Evolutionary conservation across 2,888 invertebrate species (phyloP).

Genomic region (Cecidostiba fungosa): DNA sequence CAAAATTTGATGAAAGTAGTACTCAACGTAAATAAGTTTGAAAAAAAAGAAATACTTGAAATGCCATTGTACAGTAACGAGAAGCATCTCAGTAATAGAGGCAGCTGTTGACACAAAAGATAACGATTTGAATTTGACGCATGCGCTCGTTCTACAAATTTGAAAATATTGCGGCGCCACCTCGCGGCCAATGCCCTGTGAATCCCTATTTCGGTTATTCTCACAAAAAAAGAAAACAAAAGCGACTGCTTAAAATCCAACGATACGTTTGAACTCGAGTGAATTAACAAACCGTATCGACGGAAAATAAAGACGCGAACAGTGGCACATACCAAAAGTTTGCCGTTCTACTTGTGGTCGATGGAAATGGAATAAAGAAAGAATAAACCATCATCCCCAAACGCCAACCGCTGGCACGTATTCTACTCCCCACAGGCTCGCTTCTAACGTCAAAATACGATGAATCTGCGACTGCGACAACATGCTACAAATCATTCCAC

Average conservation of each 20-base stretch:
- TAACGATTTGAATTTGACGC: not conserved
- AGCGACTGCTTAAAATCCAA: not conserved
- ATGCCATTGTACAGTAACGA: too few relatives aligned
- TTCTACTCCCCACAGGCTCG: not conserved
- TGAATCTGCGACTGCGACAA: not conserved
- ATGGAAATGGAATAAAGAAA: not conserved
- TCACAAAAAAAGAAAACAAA: not conserved
- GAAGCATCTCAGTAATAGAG: not conserved
- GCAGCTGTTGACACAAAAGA: not conserved
- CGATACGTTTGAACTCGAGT: not conserved
- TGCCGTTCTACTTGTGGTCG: not conserved
- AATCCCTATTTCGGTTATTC: slow-evolving; percentile 30
- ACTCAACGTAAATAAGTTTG: not conserved
- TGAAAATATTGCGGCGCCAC: not conserved
- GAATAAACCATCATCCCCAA: slow-evolving; percentile 23
- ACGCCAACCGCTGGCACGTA: slow-evolving; percentile 24
- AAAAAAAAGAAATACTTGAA: too few relatives aligned
- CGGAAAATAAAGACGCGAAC: not conserved
- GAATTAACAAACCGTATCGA: not conserved
- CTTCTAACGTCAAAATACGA: slow-evolving; percentile 30
- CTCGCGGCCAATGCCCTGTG: not conserved
- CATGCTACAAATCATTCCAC: not conserved
- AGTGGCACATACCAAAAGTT: not conserved
- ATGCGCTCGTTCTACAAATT: not conserved
- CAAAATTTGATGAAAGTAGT: not conserved